Evolutionary conservation across 2,797 vertebrate species (phyloP), one percentile per base, ranked within the genome.

Genomic region (Gobio occitaniae): DNA sequence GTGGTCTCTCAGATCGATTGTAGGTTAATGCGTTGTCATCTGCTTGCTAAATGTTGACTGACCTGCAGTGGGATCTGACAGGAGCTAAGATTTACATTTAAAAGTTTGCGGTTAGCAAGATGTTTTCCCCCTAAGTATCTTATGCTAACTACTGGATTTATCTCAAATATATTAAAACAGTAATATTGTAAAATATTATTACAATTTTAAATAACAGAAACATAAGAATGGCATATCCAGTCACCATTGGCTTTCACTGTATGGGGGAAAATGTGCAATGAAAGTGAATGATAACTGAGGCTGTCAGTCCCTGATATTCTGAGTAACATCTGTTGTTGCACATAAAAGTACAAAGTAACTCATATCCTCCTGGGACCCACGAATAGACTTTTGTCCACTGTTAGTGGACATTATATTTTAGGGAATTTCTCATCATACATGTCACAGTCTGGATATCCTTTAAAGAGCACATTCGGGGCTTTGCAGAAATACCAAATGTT

Each of bases 1-100:
- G 44, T 56, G 32, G 29, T 89, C 72, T 80, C 77, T 80, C 77
- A 17, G 6, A 19, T 83, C 25, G 52, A 65, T 79, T 79, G n/a
- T 32, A 66, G 44, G 77, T 66, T 65, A 36, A 66, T 56, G 50
- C 54, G 66, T 29, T 59, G 48, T 65, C 61, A 59, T 77, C 48
- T 56, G 63, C 16, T 17, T 83, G 47, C 47, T 83, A 54, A 76
- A 83, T 44, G 32, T 29, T 76, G n/a, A 78, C 16, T n/a, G 25
- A 78, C 38, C 6, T 65, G n/a, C 21, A 7, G 9, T 16, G 29
- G 4, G 4, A 5, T 25, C 17, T 52, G 61, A 52, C 59, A 74
- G 12, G 47, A 13, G 41, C 44, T 66, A 59, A 19, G 25, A 19
- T 38, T 74, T 36, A 21, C 16, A 15, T 48, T 48, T 19, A 48